These are phyloP conservation scores for Bruchidius siliquastri DNA, from an alignment of 2,888 invertebrate genomes.

Conservation along the genomic window DNA sequence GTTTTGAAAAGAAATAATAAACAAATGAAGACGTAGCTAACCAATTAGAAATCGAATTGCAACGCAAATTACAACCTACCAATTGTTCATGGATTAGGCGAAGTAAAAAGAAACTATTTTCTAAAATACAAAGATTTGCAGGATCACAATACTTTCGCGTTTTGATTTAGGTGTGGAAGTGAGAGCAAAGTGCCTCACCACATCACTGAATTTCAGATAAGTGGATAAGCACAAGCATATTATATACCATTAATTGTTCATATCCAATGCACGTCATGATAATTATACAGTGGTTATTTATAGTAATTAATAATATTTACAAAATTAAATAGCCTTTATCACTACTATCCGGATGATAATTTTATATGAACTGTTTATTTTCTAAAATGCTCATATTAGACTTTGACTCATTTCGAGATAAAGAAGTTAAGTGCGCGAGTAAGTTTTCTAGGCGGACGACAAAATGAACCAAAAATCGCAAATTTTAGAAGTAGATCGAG, in stretches of 20 bases:
- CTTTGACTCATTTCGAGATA: background rate
- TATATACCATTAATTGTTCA: background rate
- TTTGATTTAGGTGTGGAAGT: too few species aligned
- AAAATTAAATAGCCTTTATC: background rate
- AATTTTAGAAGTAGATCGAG: background rate
- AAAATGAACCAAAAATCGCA: background rate
- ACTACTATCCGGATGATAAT: background rate
- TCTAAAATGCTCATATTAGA: background rate
- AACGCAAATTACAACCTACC: too few species aligned
- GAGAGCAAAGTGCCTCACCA: too few species aligned
- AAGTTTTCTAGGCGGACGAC: background rate
- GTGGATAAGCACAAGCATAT: too few species aligned
- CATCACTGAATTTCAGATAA: too few species aligned
- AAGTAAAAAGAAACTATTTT: too few species aligned
- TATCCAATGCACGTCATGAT: background rate
- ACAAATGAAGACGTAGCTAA: too few species aligned
- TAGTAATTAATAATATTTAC: background rate
- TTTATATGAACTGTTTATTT: background rate
- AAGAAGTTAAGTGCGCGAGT: background rate
- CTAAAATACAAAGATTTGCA: too few species aligned
- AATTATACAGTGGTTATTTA: background rate
- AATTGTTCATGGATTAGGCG: too few species aligned
- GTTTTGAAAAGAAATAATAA: too few species aligned
- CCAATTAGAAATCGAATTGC: too few species aligned
- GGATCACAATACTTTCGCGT: too few species aligned